Evolutionary conservation across 2,888 invertebrate species (phyloP).

Genomic region (Agrotis clavis): DNA sequence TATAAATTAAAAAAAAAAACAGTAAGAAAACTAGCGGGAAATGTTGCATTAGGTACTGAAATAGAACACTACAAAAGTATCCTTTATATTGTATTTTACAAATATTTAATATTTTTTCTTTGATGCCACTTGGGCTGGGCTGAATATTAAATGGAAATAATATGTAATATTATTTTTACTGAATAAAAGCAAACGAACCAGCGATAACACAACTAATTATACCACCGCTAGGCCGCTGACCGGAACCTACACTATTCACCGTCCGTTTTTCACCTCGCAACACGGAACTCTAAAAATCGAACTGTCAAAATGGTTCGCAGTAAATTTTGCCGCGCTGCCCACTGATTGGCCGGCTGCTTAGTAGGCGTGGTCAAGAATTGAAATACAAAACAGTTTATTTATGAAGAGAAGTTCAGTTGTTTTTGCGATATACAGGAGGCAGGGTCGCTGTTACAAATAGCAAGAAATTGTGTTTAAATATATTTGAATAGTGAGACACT

Average conservation of each 20-base stretch:
- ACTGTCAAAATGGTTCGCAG: slow-evolving; percentile 89
- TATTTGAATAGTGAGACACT: slow-evolving; percentile 54
- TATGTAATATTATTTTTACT: background rate
- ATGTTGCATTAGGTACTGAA: too few relatives aligned
- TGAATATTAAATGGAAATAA: background rate
- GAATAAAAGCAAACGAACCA: background rate
- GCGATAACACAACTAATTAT: slow-evolving; percentile 21
- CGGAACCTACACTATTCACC: slow-evolving; percentile 45
- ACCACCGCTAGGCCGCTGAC: slow-evolving; percentile 15
- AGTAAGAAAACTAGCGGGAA: too few relatives aligned
- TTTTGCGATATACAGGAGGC: slow-evolving; percentile 69
- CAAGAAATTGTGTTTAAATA: slow-evolving; percentile 59
- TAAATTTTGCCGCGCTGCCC: slow-evolving; percentile 84
- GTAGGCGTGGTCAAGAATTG: slow-evolving; percentile 84
- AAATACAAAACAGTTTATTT: slow-evolving; percentile 86
- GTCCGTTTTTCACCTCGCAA: slow-evolving; percentile 34
- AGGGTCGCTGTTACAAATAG: slow-evolving; percentile 45
- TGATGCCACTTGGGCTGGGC: too few relatives aligned
- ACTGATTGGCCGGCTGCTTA: slow-evolving; percentile 77
- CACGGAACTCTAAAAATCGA: slow-evolving; percentile 82
- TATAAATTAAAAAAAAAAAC: too few relatives aligned
- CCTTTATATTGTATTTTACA: background rate
- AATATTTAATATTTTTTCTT: too few relatives aligned
- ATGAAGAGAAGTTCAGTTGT: slow-evolving; percentile 86
- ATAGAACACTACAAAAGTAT: too few relatives aligned